Conservation (phyloP, 2,797 vertebrate species). For the Gymnoscopelus microlampas region DNA sequence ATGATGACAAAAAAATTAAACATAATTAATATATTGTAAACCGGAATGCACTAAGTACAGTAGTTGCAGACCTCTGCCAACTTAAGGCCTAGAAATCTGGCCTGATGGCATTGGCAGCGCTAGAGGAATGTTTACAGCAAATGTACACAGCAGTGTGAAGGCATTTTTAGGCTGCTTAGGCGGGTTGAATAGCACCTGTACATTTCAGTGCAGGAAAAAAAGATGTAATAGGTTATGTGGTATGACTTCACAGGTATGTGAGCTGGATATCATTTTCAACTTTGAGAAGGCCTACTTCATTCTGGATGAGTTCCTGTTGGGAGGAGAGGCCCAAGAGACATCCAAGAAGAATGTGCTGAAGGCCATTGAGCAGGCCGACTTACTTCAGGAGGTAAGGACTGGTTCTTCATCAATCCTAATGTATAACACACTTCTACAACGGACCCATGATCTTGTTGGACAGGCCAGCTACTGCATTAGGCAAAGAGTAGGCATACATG, state of each 20-base stretch:
- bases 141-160: too few species aligned
- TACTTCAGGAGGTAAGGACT: slow-evolving; percentile 88
- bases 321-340: slow-evolving; percentile 92
- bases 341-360: slow-evolving; percentile 94
- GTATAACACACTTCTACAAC: not conserved
- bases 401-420: not conserved
- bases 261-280: slow-evolving; percentile 94
- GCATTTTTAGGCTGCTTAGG: too few species aligned
- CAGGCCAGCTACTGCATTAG: not conserved
- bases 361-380: slow-evolving; percentile 91
- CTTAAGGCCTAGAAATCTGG: too few species aligned
- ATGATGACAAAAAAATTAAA: too few species aligned
- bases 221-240: not conserved
- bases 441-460: not conserved
- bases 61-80: too few species aligned
- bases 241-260: slow-evolving; percentile 80
- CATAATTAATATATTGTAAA: too few species aligned
- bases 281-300: slow-evolving; percentile 95
- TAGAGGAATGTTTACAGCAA: too few species aligned
- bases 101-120: too few species aligned
- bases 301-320: slow-evolving; percentile 92
- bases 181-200: not conserved
- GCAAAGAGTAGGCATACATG: not conserved
- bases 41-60: too few species aligned
- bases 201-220: not conserved